phyloP scores from a whole-genome alignment of 2,113 vertebrate species.

The Calypte anna region DNA sequence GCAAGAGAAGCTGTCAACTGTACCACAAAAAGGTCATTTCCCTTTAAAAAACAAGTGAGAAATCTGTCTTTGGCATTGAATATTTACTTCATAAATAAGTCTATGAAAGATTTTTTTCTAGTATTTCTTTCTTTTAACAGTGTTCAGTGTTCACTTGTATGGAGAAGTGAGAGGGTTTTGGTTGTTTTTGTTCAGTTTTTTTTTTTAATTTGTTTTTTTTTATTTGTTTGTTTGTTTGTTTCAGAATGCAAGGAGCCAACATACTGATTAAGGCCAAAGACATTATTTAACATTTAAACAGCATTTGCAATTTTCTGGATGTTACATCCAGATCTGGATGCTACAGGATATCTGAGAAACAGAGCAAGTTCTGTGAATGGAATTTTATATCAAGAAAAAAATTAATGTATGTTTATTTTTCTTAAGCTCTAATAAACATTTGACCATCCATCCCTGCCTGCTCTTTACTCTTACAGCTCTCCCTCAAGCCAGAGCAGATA shows the following conservation, averaged over 20 bases:
- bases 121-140: not conserved
- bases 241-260: not conserved
- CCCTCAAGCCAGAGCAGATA: not conserved
- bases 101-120: not conserved
- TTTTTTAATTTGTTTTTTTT: rapidly evolving
- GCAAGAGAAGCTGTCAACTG: constrained; percentile 7
- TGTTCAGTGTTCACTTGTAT: not conserved
- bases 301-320: not conserved
- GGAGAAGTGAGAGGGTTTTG: not conserved
- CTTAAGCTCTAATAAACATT: not conserved
- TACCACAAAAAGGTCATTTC: not conserved
- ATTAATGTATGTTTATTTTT: not conserved
- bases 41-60: not conserved
- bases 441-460: not conserved
- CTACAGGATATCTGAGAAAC: not conserved
- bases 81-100: not conserved
- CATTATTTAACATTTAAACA: not conserved
- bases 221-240: not conserved
- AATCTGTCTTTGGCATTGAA: not conserved
- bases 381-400: not conserved
- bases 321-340: not conserved
- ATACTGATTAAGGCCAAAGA: not conserved
- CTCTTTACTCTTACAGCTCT: not conserved
- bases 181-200: not conserved
- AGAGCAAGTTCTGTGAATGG: not conserved